Base-by-base conservation (phyloP, 2,888 invertebrate genomes). In the Nymphalis polychloros region DNA sequence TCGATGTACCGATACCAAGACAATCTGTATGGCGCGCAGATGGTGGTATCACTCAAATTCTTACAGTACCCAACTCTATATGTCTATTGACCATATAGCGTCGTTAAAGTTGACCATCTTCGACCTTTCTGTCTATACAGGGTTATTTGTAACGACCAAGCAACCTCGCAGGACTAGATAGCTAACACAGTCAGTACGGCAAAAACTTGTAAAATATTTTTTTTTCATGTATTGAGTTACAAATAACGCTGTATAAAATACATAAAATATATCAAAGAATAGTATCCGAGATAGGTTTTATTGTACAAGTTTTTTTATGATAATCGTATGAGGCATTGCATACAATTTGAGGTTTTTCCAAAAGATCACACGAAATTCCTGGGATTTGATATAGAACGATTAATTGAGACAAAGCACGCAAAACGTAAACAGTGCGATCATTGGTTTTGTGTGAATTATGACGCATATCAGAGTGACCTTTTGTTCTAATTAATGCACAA, bases 381-480 rank as follows among this genome's bases (percentile, higher is more conserved):
- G 46, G 67, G 59, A 57, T 57, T 16, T 52, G 46, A 46, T 49
- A 63, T 59, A 55, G 55, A 50, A 23, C 41, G 49, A 61, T 64
- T 23, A 23, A 64, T 53, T 52, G 47, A 17, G 20, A 55, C 27
- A 48, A 53, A 31, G 62, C 48, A 50, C 64, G 60, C 64, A 68
- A 66, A n/a, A 46, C 49, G 23, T 49, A 60, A 31, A 60, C 53
- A 60, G 57, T 41, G 41, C 10, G 19, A 53, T 68, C 49, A 23
- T 19, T 57, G 27, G 35, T 35, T 49, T 10, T 13, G 41, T 41
- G 41, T 41, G 48, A 49, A 23, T 31, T 8, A 57, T 66, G 68
- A 66, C 68, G 68, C 70, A 71, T 65, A 47, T 35, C 59, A 41
- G 60, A 19, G 50, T 48, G 68, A 60, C 71, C 68, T 60, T 63